phyloP scores from a whole-genome alignment of 2,888 invertebrate genomes.

The Andricus quercusramuli region DNA sequence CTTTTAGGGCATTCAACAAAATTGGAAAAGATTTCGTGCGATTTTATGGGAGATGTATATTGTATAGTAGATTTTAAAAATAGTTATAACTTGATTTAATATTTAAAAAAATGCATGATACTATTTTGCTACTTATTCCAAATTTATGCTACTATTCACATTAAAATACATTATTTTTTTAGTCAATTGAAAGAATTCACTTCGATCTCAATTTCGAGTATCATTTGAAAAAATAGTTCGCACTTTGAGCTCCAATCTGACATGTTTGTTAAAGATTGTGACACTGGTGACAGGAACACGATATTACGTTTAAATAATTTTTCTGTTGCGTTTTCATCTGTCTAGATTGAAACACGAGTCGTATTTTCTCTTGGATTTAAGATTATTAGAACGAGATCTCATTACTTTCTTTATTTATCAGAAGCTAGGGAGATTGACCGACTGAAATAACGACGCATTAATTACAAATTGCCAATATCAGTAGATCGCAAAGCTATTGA shows the following conservation, averaged over 20 bases:
- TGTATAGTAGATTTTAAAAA: too few species aligned
- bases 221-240: background rate
- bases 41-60: too few species aligned
- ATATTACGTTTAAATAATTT: conserved; percentile 30
- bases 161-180: too few species aligned
- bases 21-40: too few species aligned
- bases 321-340: conserved; percentile 19
- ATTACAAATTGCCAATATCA: conserved; percentile 25
- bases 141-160: too few species aligned
- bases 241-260: conserved; percentile 22
- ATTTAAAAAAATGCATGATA: too few species aligned
- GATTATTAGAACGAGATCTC: conserved; percentile 1
- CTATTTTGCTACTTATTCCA: too few species aligned
- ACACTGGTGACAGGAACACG: conserved; percentile 7
- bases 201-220: background rate
- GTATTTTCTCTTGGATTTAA: conserved; percentile 7
- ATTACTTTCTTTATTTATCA: conserved; percentile 11
- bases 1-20: too few species aligned
- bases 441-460: conserved; percentile 9
- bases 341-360: background rate
- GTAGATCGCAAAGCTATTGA: background rate
- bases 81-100: too few species aligned
- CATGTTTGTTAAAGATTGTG: conserved; percentile 2
- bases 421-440: background rate
- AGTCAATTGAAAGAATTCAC: too few species aligned